Percentiles rank a stretch among this genome's conserved stretches.
phyloP scores from a whole-genome alignment of 2,797 vertebrate genomes.

The Melopsittacus undulatus region DNA sequence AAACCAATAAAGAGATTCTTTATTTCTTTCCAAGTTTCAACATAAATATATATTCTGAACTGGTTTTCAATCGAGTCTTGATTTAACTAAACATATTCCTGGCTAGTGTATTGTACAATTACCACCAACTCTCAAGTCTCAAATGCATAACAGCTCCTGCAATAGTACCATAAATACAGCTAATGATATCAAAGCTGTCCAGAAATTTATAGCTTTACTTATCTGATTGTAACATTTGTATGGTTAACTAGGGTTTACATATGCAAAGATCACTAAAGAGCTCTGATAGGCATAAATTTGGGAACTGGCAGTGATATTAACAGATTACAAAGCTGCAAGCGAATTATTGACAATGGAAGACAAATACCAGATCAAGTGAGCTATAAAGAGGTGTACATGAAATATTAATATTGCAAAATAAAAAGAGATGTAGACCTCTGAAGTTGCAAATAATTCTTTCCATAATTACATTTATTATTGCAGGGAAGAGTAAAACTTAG shows the following conservation, averaged over 20 bases:
- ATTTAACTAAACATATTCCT: not conserved
- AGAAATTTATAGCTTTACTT: not conserved
- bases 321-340: not conserved
- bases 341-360: not conserved
- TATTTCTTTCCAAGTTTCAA: not conserved
- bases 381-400: not conserved
- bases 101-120: not conserved
- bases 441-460: constrained; percentile 2
- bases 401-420: not conserved
- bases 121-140: not conserved
- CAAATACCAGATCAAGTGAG: not conserved
- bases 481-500: not conserved
- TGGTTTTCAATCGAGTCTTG: not conserved
- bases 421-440: not conserved
- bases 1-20: not conserved
- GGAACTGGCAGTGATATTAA: not conserved
- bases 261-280: not conserved
- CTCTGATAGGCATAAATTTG: not conserved
- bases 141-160: not conserved
- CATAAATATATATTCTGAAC: not conserved
- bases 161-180: not conserved
- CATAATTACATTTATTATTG: not conserved
- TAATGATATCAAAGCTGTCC: not conserved
- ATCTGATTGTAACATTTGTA: not conserved
- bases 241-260: not conserved